Evolutionary conservation across 2,113 vertebrate species (phyloP).

Genomic region (Xiphophorus maculatus): DNA sequence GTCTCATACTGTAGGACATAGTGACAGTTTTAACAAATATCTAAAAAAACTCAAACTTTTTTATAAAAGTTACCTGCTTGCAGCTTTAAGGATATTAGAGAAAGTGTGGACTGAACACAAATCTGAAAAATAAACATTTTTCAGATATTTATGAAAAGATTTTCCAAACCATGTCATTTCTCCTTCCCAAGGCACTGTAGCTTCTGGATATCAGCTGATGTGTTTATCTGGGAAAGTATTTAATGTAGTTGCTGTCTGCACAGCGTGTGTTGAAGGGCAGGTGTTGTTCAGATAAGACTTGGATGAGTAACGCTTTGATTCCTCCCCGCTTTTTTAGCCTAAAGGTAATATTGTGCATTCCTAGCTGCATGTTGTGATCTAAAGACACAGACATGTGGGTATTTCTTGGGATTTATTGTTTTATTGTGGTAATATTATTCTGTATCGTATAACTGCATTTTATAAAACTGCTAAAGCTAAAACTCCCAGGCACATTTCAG

Average conservation of each 20-base stretch:
- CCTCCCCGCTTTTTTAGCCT: slow-evolving; percentile 4
- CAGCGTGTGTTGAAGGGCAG: not conserved
- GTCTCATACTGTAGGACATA: too few relatives aligned
- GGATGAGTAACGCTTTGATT: not conserved
- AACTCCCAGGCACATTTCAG: slow-evolving; percentile 17
- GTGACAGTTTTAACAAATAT: too few relatives aligned
- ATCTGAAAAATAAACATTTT: not conserved
- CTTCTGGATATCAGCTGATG: not conserved
- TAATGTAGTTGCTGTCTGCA: not conserved
- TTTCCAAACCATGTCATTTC: not conserved
- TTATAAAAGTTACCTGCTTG: not conserved
- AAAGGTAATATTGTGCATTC: slow-evolving; percentile 16
- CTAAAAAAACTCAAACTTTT: too few relatives aligned
- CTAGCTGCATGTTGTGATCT: slow-evolving; percentile 10
- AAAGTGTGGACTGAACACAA: not conserved
- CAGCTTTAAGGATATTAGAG: not conserved
- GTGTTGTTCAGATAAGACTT: not conserved
- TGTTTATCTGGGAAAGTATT: not conserved
- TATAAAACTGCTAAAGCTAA: slow-evolving; percentile 18
- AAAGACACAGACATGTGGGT: not conserved
- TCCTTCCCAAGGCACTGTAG: not conserved
- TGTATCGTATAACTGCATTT: slow-evolving; percentile 24
- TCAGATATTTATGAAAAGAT: not conserved
- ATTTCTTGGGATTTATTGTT: slow-evolving; percentile 11
- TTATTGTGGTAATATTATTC: not conserved